These are phyloP conservation scores for Aphidius gifuensis DNA, from an alignment of 1,140 invertebrate species.

Conservation along the genomic window DNA sequence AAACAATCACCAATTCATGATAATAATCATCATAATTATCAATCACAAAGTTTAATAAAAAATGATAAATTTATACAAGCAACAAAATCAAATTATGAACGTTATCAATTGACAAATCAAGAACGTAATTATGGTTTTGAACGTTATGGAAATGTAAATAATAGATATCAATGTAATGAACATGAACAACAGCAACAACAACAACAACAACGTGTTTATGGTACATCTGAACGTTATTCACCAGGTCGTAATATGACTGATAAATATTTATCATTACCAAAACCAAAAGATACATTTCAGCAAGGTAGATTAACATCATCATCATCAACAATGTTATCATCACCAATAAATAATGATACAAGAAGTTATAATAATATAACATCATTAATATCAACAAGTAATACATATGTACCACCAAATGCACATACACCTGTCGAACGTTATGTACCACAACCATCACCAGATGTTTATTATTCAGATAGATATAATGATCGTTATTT, in stretches of 20 bases:
- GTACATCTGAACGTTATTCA: conserved; percentile 38
- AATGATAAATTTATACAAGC: conserved; percentile 38
- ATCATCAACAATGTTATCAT: conserved; percentile 35
- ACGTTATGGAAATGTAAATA: conserved; percentile 25
- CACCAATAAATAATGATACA: conserved; percentile 1
- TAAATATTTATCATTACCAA: conserved; percentile 55
- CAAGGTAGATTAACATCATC: conserved; percentile 49
- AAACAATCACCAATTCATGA: conserved; percentile 36
- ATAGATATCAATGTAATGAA: conserved; percentile 34
- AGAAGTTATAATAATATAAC: conserved; percentile 14
- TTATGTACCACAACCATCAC: conserved; percentile 62
- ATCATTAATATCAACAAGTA: conserved; percentile 20
- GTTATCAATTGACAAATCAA: conserved; percentile 35
- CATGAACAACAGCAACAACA: no score
- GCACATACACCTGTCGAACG: conserved; percentile 68
- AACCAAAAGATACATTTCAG: conserved; percentile 48
- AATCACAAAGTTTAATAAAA: conserved; percentile 18
- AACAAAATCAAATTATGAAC: conserved; percentile 38
- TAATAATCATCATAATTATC: conserved; percentile 25
- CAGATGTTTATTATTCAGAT: conserved; percentile 54
- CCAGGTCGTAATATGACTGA: conserved; percentile 41
- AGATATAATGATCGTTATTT: conserved; percentile 56
- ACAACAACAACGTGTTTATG: conserved; percentile 26
- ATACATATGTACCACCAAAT: conserved; percentile 62
- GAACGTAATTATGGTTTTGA: conserved; percentile 37